phyloP scores from a whole-genome alignment of 2,888 invertebrate species.

The Epinotia ramella region DNA sequence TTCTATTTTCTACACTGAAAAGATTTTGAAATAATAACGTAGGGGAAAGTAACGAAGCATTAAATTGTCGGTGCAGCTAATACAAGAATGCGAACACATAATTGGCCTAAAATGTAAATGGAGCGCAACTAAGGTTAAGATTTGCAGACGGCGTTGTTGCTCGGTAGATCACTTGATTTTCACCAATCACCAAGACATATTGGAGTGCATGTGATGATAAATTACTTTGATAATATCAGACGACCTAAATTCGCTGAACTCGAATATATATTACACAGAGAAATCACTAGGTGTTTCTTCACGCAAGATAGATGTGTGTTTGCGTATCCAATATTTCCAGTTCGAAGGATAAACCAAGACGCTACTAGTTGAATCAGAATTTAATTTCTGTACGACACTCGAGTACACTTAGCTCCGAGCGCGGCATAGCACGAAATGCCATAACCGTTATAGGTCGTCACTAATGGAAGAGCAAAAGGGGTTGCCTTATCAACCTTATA shows the following conservation, averaged over 20 bases:
- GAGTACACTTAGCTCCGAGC: conserved; percentile 12
- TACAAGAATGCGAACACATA: conserved; percentile 45
- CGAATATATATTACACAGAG: background rate
- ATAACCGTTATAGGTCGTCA: conserved; percentile 30
- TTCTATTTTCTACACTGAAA: conserved; percentile 38
- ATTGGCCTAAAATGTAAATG: conserved; percentile 45
- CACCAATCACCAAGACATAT: conserved; percentile 19
- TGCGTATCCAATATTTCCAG: conserved; percentile 13
- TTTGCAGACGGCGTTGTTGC: conserved; percentile 32
- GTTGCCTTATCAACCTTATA: conserved; percentile 32
- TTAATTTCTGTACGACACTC: conserved; percentile 33
- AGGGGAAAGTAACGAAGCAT: conserved; percentile 43
- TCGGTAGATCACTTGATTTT: conserved; percentile 21
- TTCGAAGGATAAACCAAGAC: conserved; percentile 6
- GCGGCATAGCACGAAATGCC: conserved; percentile 28
- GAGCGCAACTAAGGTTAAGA: conserved; percentile 46
- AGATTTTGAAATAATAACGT: conserved; percentile 44
- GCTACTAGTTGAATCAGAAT: conserved; percentile 13
- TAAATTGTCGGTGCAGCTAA: conserved; percentile 41
- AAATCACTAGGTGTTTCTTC: background rate
- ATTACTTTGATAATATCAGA: conserved; percentile 7
- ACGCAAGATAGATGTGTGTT: background rate
- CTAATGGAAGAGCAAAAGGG: conserved; percentile 40
- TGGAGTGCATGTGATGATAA: conserved; percentile 7
- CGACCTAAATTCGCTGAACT: background rate